Conservation (phyloP, 2,113 vertebrate species). For the Channa argus region DNA sequence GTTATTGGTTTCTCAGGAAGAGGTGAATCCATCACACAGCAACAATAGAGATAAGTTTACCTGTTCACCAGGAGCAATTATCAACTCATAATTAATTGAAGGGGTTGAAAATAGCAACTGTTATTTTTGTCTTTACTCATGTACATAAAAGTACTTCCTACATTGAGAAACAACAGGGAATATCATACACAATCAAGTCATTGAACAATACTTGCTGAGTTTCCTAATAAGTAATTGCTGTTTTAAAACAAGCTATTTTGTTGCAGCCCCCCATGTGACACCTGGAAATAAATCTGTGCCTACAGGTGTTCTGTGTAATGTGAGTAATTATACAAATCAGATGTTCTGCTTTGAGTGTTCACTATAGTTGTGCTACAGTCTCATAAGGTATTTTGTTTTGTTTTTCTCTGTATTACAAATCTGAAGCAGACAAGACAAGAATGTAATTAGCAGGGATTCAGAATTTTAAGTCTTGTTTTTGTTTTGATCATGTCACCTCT, state of each 20-base stretch:
- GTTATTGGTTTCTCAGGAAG: constrained; percentile 59
- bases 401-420: not conserved
- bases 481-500: no score
- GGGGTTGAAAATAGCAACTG: constrained; percentile 27
- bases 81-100: constrained; percentile 33
- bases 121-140: not conserved
- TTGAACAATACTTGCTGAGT: constrained; percentile 5
- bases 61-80: constrained; percentile 46
- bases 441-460: not conserved
- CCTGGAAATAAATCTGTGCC: constrained; percentile 20
- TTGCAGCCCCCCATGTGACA: constrained; percentile 15
- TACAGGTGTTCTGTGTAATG: constrained; percentile 22
- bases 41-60: constrained; percentile 28
- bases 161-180: not conserved
- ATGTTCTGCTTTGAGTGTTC: constrained; percentile 25
- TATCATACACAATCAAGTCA: constrained; percentile 19
- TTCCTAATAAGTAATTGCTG: constrained; percentile 27
- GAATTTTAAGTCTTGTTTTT: not conserved
- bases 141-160: constrained; percentile 5
- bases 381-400: not conserved
- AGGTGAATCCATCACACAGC: constrained; percentile 47
- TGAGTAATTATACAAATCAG: constrained; percentile 14
- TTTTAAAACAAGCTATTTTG: constrained; percentile 26
- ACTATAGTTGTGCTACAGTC: not conserved
- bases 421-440: not conserved